Evolutionary conservation across 1,140 invertebrate genomes (phyloP).

Genomic region (Campodea augens): DNA sequence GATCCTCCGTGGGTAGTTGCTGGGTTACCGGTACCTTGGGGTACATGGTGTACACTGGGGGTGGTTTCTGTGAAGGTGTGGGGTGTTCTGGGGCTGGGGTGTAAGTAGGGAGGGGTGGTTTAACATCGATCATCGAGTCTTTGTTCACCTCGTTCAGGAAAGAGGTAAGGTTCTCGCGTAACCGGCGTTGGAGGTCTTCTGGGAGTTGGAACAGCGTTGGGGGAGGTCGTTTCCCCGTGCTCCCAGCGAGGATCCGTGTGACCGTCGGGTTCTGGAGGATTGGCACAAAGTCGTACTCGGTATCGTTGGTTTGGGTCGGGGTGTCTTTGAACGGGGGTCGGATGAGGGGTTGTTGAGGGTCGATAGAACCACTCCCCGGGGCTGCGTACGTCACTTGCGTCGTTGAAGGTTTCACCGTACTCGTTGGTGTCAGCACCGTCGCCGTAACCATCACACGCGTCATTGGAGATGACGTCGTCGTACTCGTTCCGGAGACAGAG

Average conservation of each 20-base stretch:
- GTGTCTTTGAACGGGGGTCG: not conserved
- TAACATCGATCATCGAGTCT: conserved; percentile 2
- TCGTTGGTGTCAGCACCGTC: conserved; percentile 3
- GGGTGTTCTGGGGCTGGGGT: not conserved
- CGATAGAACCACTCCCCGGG: not conserved
- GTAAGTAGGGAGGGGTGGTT: not conserved
- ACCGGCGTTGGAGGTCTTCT: conserved; percentile 16
- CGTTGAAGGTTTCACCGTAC: not conserved
- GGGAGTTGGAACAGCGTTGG: conserved; percentile 19
- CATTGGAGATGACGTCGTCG: conserved; percentile 8
- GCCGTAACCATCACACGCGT: conserved; percentile 7
- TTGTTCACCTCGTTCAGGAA: conserved; percentile 2
- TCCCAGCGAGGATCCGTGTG: conserved; percentile 55
- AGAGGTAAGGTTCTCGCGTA: conserved; percentile 18
- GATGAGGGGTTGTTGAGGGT: not conserved
- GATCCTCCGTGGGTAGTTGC: not conserved
- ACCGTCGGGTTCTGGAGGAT: conserved; percentile 45
- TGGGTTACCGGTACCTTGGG: too few relatives aligned
- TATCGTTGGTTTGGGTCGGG: conserved; percentile 22
- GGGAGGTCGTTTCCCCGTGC: conserved; percentile 54
- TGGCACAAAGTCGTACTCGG: conserved; percentile 35
- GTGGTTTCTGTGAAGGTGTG: not conserved
- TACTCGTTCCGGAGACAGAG: conserved; percentile 28
- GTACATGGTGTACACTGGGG: not conserved
- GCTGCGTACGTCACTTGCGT: conserved; percentile 2